Base-by-base conservation (phyloP, 2,113 vertebrate genomes). In the Antechinus stuartii region DNA sequence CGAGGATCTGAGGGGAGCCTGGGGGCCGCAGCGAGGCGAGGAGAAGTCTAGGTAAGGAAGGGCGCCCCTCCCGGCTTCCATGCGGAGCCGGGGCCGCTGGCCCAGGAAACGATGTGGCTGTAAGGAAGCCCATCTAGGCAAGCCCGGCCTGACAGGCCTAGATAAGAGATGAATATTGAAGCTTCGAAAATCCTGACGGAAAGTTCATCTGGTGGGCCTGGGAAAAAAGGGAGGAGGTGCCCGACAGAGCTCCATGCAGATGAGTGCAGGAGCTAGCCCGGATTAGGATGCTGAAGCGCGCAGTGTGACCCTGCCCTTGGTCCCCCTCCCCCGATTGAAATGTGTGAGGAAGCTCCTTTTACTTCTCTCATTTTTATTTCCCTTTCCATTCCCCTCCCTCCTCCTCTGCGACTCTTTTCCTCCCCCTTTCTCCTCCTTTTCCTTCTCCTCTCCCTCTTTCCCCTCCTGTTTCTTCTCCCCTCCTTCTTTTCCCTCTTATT, bases 301-400 rank as follows among this genome's bases (percentile, higher is more conserved):
- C 5, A n/a, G 14, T 19, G 12, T n/a, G 61, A 35, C 30, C 35
- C 30, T n/a, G 30, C 16, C 14, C 54, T 23, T 6, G 3, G 24
- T 16, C 4, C 35, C 30, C 14, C 4, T 10, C 11, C 30, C 12
- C 61, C 14, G 50, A 52, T 52, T 52, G 50, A 10, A 52, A 52
- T 52, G 50, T 11, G 10, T 6, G 50, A 52, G 9, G 50, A 52
- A 52, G 50, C 26, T 0, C 27, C 26, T 12, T 9, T 61, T 11
- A 10, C 9, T 27, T 8, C 2, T 27, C 25, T 3, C 26, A 10
- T 2, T 8, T 3, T 3, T 61, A 0, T 30, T 56, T 26, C 6
- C 24, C 8, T 8, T 55, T 9, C 55, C 25, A 8, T 9, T 8
- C 55, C 5, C 22, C 16, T 23, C 16, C 54, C 22, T 23, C 54